These are phyloP conservation scores for Tiliacea citrago DNA, from an alignment of 2,888 invertebrate genomes.

Conservation along the genomic window DNA sequence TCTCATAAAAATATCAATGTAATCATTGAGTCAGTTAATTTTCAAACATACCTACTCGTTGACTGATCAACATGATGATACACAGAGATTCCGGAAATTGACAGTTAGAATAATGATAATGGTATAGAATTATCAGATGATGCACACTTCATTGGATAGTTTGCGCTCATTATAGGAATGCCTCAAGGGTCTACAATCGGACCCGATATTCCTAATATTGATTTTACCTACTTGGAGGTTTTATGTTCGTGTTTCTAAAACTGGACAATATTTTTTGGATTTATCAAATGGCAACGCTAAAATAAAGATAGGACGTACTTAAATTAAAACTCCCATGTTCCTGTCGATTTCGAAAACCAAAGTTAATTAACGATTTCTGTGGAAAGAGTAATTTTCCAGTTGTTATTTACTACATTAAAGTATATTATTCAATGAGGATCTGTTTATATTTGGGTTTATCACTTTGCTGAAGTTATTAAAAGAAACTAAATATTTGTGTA, in stretches of 20 bases:
- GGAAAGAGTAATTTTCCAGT: background rate
- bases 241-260: background rate
- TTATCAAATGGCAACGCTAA: background rate
- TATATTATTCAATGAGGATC: background rate
- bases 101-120: conserved; percentile 22
- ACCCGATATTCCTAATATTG: background rate
- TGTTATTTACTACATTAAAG: background rate
- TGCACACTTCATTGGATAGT: background rate
- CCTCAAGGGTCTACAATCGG: conserved; percentile 22
- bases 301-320: background rate
- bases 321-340: background rate
- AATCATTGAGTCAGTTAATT: conserved; percentile 51
- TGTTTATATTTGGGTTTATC: conserved; percentile 5
- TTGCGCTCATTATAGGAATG: conserved; percentile 6
- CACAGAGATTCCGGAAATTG: conserved; percentile 24
- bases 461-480: conserved; percentile 3
- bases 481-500: background rate
- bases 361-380: background rate
- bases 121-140: conserved; percentile 26
- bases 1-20: conserved; percentile 26
- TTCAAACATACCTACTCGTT: conserved; percentile 41
- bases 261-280: background rate
- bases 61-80: conserved; percentile 37
- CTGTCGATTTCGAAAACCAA: conserved; percentile 8
- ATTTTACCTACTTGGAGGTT: background rate